Conservation (phyloP, 2,113 vertebrate genomes). For the Loxodonta africana region DNA sequence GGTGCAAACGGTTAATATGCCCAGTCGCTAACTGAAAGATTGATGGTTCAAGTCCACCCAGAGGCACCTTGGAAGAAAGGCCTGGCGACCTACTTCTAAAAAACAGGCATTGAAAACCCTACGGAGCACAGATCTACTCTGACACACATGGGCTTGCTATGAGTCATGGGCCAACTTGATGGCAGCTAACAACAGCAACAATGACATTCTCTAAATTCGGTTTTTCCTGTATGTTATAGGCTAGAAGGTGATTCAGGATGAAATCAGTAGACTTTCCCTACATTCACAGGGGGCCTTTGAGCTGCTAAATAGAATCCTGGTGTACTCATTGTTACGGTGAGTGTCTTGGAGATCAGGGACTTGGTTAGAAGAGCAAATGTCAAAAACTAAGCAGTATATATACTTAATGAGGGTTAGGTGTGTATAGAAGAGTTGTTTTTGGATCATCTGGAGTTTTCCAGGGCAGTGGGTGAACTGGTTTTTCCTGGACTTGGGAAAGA, state of each 20-base stretch:
- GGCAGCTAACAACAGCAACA: neutral
- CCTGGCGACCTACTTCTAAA: neutral
- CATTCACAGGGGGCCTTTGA: neutral
- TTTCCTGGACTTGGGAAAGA: conserved; percentile 42
- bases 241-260: neutral
- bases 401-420: neutral
- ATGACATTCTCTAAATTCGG: neutral
- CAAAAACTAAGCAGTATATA: neutral
- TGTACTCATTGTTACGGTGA: accelerated
- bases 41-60: no score
- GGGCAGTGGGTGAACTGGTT: neutral
- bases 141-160: neutral
- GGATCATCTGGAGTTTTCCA: neutral
- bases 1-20: no score
- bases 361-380: neutral
- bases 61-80: neutral
- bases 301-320: neutral
- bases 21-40: no score
- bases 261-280: neutral
- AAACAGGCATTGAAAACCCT: neutral
- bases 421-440: neutral
- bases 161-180: neutral
- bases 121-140: neutral
- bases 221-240: neutral
- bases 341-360: no score